phyloP scores from a whole-genome alignment of 1,140 invertebrate genomes.

The Micrasema longulum region DNA sequence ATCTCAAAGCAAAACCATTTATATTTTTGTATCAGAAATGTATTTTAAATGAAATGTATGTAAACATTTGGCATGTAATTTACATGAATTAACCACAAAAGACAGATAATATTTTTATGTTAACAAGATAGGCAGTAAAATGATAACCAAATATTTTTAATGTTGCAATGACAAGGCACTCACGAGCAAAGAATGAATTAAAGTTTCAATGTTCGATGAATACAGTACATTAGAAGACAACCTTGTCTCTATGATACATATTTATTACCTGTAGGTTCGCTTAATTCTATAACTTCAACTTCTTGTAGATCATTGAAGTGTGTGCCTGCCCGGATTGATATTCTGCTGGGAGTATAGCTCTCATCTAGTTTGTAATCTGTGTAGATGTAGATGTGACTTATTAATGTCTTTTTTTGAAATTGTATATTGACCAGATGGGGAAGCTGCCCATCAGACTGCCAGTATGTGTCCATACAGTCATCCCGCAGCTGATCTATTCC shows the following conservation, averaged over 20 bases:
- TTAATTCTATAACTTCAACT: constrained; percentile 93
- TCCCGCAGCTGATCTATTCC: constrained; percentile 97
- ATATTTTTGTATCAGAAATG: no score
- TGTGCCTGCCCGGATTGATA: constrained; percentile 94
- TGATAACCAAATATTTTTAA: not conserved
- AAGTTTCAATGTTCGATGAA: no score
- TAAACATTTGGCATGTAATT: no score
- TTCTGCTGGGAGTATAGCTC: constrained; percentile 97
- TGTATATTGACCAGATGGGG: constrained; percentile 98
- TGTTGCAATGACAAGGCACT: not conserved
- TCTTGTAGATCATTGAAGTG: constrained; percentile 99
- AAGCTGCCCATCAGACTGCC: constrained; percentile 98
- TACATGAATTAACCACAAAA: no score
- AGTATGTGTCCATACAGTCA: constrained; percentile 96
- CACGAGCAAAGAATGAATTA: no score
- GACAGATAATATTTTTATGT: no score
- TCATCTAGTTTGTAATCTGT: constrained; percentile 99
- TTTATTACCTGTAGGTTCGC: constrained; percentile 86
- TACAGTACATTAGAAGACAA: not conserved
- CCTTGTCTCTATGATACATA: not conserved
- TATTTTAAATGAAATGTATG: no score
- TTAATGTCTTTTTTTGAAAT: constrained; percentile 94
- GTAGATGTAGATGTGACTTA: constrained; percentile 96
- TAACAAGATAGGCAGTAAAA: not conserved
- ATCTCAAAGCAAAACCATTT: no score